phyloP scores from a whole-genome alignment of 2,888 invertebrate species.

The Argyresthia albistria region DNA sequence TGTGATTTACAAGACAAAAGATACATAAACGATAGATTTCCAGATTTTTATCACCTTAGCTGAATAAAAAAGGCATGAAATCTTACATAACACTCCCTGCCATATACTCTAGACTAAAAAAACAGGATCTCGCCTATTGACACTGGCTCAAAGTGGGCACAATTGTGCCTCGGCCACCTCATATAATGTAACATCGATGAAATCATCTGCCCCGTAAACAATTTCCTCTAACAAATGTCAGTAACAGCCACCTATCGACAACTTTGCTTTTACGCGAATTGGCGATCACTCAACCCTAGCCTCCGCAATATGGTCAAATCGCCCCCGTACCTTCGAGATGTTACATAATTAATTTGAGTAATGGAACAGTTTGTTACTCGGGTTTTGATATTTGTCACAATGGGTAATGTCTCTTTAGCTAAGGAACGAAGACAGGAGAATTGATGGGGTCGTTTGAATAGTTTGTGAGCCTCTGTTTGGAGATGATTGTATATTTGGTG shows the following conservation, averaged over 20 bases:
- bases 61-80: no score
- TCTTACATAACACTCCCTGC: no score
- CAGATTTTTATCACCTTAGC: no score
- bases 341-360: constrained; percentile 69
- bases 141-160: no score
- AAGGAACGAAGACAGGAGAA: constrained; percentile 18
- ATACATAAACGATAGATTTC: no score
- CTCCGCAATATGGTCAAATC: constrained; percentile 46
- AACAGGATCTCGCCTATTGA: no score
- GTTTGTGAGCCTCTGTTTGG: neutral
- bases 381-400: constrained; percentile 53
- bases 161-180: no score
- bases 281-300: constrained; percentile 34
- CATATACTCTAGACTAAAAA: no score
- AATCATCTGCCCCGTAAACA: no score
- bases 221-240: neutral
- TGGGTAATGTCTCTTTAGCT: constrained; percentile 9
- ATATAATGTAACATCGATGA: no score
- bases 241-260: constrained; percentile 24
- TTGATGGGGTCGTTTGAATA: constrained; percentile 23
- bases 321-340: constrained; percentile 46
- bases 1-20: no score
- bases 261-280: constrained; percentile 49
- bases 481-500: no score
- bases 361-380: constrained; percentile 56